phyloP scores from a whole-genome alignment of 2,113 vertebrate species.

The Canis aureus region DNA sequence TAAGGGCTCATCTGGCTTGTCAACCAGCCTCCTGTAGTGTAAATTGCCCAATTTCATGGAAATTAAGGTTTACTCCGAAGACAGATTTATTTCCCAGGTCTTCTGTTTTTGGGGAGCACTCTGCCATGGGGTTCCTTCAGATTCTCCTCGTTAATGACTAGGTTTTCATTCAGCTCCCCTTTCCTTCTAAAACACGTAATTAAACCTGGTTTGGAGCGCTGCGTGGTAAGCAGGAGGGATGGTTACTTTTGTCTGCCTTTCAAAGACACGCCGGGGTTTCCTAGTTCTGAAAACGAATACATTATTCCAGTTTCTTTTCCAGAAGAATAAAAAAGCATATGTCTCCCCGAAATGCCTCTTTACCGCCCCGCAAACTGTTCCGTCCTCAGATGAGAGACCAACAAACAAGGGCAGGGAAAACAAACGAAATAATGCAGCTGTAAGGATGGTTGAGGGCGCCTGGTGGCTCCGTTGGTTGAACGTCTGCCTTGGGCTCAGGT shows the following conservation, averaged over 20 bases:
- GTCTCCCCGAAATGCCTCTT: neutral
- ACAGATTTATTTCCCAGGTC: constrained; percentile 34
- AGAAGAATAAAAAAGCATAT: constrained; percentile 10
- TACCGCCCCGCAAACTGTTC: neutral
- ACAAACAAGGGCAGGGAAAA: neutral
- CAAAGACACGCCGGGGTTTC: constrained; percentile 34
- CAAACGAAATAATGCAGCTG: neutral
- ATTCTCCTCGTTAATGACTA: neutral
- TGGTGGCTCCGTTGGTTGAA: too few species aligned
- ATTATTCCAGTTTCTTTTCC: constrained; percentile 37
- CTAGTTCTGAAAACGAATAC: constrained; percentile 29
- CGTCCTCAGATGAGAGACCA: neutral
- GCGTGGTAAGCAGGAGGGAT: neutral
- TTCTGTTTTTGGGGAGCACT: constrained; percentile 38
- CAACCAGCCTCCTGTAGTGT: constrained; percentile 42
- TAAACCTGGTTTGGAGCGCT: neutral
- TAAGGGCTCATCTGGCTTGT: constrained; percentile 37
- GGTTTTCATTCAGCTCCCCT: neutral
- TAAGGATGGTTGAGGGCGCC: too few species aligned
- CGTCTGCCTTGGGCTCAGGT: too few species aligned
- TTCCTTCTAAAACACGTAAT: constrained; percentile 24
- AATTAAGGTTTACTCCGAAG: constrained; percentile 44
- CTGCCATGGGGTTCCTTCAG: neutral
- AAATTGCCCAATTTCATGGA: constrained; percentile 66
- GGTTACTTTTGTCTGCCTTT: constrained; percentile 52